Evolutionary conservation across 2,888 invertebrate species (phyloP).

Genomic region (Spatulosminthurus flaviceps): DNA sequence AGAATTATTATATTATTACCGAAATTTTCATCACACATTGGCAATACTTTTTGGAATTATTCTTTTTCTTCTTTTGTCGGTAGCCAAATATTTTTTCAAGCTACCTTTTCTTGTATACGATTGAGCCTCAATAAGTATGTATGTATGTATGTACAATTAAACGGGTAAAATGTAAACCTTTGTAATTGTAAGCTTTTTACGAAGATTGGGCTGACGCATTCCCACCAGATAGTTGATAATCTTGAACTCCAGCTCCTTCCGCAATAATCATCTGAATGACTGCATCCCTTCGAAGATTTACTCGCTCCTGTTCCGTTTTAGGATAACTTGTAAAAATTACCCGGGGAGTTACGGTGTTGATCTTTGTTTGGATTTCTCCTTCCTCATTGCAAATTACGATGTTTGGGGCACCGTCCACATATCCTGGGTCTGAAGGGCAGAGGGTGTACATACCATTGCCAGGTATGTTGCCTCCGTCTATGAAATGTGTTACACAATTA

Average conservation of each 20-base stretch:
- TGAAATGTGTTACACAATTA: background rate
- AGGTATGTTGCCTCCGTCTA: constrained; percentile 8
- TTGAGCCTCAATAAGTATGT: no score
- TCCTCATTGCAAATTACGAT: constrained; percentile 32
- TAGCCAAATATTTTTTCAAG: no score
- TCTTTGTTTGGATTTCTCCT: constrained; percentile 24
- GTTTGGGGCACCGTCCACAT: background rate
- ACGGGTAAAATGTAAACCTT: no score
- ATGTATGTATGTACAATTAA: no score
- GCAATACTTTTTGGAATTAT: no score
- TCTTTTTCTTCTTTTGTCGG: no score
- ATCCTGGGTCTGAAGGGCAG: background rate
- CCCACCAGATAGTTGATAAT: no score
- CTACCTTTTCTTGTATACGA: no score
- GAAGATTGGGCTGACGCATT: no score
- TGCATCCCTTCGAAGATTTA: constrained; percentile 24
- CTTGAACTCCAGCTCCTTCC: constrained; percentile 19
- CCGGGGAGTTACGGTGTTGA: constrained; percentile 36
- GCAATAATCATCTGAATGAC: constrained; percentile 48
- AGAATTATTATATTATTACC: no score
- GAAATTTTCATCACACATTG: no score
- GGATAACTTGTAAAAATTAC: constrained; percentile 41
- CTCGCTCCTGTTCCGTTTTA: constrained; percentile 41
- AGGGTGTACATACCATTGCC: constrained; percentile 41
- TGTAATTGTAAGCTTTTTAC: no score